These are phyloP conservation scores for Eptatretus burgeri DNA, from an alignment of 2,113 vertebrate species.

Conservation along the genomic window DNA sequence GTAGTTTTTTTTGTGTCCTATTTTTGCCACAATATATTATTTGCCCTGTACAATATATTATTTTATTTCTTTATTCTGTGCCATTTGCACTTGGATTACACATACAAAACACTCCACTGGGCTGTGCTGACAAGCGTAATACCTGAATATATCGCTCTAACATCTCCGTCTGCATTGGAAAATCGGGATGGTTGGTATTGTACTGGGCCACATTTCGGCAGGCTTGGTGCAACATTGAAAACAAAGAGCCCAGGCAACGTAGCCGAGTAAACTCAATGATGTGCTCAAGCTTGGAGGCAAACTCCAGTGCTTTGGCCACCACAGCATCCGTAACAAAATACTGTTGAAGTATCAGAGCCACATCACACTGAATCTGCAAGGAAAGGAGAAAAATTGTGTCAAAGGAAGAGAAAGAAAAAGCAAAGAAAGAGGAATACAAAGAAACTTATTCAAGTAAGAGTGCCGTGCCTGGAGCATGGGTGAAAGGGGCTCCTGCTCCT, in stretches of 20 bases:
- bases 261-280: constrained; percentile 95
- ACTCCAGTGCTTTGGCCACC: constrained; percentile 77
- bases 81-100: too few relatives aligned
- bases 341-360: constrained; percentile 46
- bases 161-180: constrained; percentile 82
- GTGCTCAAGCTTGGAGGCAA: constrained; percentile 82
- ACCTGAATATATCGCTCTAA: constrained; percentile 92
- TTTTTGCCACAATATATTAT: too few relatives aligned
- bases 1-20: too few relatives aligned
- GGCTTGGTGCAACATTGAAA: constrained; percentile 92
- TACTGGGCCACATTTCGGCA: constrained; percentile 79
- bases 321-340: constrained; percentile 82
- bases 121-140: neutral
- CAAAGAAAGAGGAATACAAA: neutral
- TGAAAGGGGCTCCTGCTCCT: constrained; percentile 55
- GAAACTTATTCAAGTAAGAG: too few relatives aligned
- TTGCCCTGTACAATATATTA: too few relatives aligned
- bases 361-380: constrained; percentile 61
- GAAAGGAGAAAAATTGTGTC: neutral
- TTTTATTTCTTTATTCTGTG: too few relatives aligned
- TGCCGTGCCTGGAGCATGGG: constrained; percentile 54
- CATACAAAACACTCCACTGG: too few relatives aligned
- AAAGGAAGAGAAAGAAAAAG: neutral
- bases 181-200: constrained; percentile 87
- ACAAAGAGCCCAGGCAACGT: constrained; percentile 67